phyloP scores from a whole-genome alignment of 2,113 vertebrate genomes.

The Anoura caudifer region DNA sequence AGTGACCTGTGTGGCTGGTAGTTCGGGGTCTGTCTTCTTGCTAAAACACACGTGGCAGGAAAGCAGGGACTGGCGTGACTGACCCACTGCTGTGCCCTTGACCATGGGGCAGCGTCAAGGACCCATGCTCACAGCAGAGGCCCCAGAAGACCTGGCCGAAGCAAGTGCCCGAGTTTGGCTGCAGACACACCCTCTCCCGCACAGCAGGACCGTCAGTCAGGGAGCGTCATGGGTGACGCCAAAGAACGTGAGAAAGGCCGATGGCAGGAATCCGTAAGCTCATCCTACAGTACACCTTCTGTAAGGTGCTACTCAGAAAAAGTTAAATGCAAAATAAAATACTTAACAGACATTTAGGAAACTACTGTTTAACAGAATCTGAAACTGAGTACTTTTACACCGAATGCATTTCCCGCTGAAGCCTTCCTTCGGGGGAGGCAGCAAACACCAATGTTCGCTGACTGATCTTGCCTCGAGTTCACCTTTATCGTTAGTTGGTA shows the following conservation, averaged over 20 bases:
- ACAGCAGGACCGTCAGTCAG: not conserved
- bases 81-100: too few relatives aligned
- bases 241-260: accelerated
- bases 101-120: not conserved
- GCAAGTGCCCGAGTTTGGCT: not conserved
- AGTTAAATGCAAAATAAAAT: not conserved
- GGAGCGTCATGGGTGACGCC: not conserved
- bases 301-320: not conserved
- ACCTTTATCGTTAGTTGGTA: not conserved
- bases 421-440: not conserved
- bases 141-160: not conserved
- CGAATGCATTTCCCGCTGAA: not conserved
- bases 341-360: not conserved
- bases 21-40: not conserved
- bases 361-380: not conserved
- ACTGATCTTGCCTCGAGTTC: not conserved
- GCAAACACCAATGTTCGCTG: not conserved
- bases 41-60: accelerated
- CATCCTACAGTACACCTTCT: not conserved
- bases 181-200: not conserved
- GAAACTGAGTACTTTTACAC: not conserved
- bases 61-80: not conserved
- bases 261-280: not conserved
- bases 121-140: not conserved
- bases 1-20: accelerated